phyloP scores from a whole-genome alignment of 2,888 invertebrate species.

The Epiblema foenella region DNA sequence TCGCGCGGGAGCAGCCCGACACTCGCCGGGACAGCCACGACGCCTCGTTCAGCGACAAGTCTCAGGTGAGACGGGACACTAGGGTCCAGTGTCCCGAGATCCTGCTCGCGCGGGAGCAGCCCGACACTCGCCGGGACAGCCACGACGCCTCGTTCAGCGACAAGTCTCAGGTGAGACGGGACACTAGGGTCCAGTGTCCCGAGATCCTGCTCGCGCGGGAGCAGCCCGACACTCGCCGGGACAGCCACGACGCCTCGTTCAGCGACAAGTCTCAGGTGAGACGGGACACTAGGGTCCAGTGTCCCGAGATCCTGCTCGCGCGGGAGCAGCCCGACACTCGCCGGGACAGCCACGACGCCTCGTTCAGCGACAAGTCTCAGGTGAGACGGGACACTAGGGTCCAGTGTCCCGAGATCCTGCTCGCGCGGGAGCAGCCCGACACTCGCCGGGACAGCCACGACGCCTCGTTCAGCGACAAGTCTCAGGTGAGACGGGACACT shows the following conservation, averaged over 20 bases:
- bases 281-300: background rate
- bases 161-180: slow-evolving; percentile 61
- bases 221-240: slow-evolving; percentile 15
- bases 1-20: slow-evolving; percentile 81
- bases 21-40: slow-evolving; percentile 57
- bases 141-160: slow-evolving; percentile 72
- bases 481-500: slow-evolving; percentile 55
- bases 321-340: background rate
- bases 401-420: background rate
- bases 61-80: slow-evolving; percentile 55
- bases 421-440: background rate
- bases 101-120: too few relatives aligned
- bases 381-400: slow-evolving; percentile 48
- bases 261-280: slow-evolving; percentile 69
- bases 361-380: slow-evolving; percentile 70
- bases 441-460: slow-evolving; percentile 57
- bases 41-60: slow-evolving; percentile 69
- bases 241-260: slow-evolving; percentile 67
- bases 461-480: slow-evolving; percentile 69
- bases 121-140: slow-evolving; percentile 45
- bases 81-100: background rate
- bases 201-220: too few relatives aligned
- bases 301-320: background rate
- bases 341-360: slow-evolving; percentile 61
- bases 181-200: background rate